phyloP scores from a whole-genome alignment of 2,797 vertebrate genomes.

The Babyrousa celebensis region DNA sequence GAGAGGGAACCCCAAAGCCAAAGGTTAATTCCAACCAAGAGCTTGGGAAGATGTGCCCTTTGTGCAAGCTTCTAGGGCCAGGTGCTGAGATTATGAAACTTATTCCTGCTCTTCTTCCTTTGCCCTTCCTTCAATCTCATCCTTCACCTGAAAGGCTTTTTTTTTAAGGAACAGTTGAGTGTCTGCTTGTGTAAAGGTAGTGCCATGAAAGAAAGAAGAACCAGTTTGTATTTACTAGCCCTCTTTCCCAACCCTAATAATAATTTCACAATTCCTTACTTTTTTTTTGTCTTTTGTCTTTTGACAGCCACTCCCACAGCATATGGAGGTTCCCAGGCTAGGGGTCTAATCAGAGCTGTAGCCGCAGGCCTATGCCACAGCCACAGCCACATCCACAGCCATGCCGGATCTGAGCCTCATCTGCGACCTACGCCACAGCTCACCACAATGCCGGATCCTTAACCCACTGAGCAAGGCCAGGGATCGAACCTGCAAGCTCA shows the following conservation, averaged over 20 bases:
- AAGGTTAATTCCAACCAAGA: neutral
- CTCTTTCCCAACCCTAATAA: slow-evolving; percentile 20
- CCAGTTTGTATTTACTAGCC: slow-evolving; percentile 37
- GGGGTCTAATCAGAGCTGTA: too few species aligned
- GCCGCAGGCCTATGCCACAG: too few species aligned
- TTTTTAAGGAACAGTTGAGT: neutral
- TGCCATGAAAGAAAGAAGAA: slow-evolving; percentile 28
- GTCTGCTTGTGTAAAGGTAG: neutral
- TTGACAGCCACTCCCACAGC: too few species aligned
- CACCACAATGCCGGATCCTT: too few species aligned
- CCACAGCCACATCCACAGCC: too few species aligned
- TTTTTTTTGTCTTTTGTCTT: neutral
- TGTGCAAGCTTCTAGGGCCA: neutral
- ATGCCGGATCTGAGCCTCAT: too few species aligned
- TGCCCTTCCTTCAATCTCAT: neutral
- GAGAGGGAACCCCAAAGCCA: neutral
- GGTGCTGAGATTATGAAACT: slow-evolving; percentile 14
- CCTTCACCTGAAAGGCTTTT: neutral
- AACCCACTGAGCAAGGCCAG: too few species aligned
- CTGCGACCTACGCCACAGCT: too few species aligned
- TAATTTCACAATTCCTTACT: slow-evolving; percentile 19
- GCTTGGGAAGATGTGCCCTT: slow-evolving; percentile 11
- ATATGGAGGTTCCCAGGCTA: too few species aligned
- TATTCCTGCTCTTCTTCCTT: slow-evolving; percentile 11
- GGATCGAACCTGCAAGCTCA: too few species aligned